phyloP scores from a whole-genome alignment of 2,888 invertebrate species.

The Tigriopus californicus region DNA sequence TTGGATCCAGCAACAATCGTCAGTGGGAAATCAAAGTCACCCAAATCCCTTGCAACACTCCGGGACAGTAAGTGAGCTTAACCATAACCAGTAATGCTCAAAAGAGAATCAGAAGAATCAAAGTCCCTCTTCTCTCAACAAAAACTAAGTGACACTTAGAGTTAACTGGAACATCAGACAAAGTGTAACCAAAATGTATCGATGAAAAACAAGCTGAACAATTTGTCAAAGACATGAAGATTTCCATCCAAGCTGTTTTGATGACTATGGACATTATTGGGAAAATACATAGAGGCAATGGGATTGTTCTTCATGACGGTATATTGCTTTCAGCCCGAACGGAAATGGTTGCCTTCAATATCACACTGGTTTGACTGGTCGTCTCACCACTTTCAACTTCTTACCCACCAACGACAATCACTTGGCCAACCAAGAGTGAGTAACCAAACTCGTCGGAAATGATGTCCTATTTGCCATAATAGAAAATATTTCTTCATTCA shows the following conservation, averaged over 20 bases:
- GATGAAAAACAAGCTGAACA: too few species aligned
- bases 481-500: not conserved
- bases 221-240: too few species aligned
- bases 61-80: not conserved
- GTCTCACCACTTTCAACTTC: not conserved
- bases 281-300: too few species aligned
- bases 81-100: too few species aligned
- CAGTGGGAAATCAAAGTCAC: not conserved
- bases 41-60: not conserved
- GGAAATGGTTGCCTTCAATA: not conserved
- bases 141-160: too few species aligned
- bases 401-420: not conserved
- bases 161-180: too few species aligned
- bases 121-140: too few species aligned
- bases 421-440: not conserved
- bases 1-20: not conserved
- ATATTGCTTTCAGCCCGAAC: not conserved
- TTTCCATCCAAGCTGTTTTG: too few species aligned
- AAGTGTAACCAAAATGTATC: too few species aligned
- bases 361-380: not conserved
- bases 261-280: too few species aligned
- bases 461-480: not conserved
- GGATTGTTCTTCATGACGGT: not conserved
- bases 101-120: too few species aligned
- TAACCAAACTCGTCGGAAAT: not conserved